Percentiles rank a stretch among this genome's conserved stretches.
These are phyloP conservation scores for Oligia fasciuncula DNA, from an alignment of 2,888 invertebrate genomes.

Conservation along the genomic window DNA sequence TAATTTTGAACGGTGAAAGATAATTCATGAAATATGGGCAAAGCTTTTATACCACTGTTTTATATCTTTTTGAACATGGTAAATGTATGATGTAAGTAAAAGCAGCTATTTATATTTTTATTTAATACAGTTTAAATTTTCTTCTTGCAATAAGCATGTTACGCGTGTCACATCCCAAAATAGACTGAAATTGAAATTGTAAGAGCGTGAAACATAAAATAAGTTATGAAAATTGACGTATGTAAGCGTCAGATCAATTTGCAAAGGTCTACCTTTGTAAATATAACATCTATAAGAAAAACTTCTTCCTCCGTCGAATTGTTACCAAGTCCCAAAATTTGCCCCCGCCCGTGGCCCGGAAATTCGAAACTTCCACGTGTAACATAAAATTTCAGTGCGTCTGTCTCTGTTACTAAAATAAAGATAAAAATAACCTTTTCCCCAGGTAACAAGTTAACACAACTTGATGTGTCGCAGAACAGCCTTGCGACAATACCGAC, in stretches of 20 bases:
- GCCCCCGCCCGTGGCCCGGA: neutral
- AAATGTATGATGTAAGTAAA: neutral
- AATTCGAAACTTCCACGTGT: constrained; percentile 32
- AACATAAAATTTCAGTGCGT: constrained; percentile 6
- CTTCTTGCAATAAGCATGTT: neutral
- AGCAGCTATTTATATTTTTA: neutral
- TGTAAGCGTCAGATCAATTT: constrained; percentile 14
- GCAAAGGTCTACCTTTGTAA: constrained; percentile 4
- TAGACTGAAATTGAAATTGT: neutral
- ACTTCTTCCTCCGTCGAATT: constrained; percentile 1
- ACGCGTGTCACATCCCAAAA: neutral
- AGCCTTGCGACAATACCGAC: constrained; percentile 95
- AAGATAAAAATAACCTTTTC: constrained; percentile 26
- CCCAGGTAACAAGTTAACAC: constrained; percentile 95
- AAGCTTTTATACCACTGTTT: neutral
- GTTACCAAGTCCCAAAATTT: constrained; percentile 4
- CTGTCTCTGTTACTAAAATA: constrained; percentile 22
- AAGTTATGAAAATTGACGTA: constrained; percentile 13
- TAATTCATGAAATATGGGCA: neutral
- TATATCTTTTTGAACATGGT: neutral
- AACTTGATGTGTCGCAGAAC: constrained; percentile 97
- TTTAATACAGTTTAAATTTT: neutral
- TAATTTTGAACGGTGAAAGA: neutral
- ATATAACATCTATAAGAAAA: constrained; percentile 29
- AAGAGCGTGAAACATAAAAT: neutral